Conservation (phyloP, 1,140 invertebrate genomes). For the Phymastichus coffea region DNA sequence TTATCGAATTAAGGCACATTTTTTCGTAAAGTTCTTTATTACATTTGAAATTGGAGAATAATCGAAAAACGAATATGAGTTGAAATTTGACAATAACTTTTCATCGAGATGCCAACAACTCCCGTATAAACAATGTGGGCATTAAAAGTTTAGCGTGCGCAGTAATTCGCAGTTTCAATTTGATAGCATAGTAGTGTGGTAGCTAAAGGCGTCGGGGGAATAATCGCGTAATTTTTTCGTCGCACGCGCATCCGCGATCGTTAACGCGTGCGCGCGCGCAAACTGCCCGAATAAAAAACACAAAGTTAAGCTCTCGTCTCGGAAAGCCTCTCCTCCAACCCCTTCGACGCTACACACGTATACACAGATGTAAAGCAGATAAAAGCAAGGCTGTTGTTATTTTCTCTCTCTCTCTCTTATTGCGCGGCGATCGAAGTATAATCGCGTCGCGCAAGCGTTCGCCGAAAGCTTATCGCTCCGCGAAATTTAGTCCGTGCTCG, state of each 20-base stretch:
- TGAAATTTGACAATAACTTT: too few species aligned
- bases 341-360: neutral
- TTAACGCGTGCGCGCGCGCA: neutral
- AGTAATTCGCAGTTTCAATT: constrained; percentile 14
- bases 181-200: too few species aligned
- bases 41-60: too few species aligned
- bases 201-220: too few species aligned
- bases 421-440: constrained; percentile 19
- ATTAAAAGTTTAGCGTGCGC: too few species aligned
- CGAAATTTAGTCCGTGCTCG: constrained; percentile 33
- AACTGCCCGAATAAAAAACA: neutral
- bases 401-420: constrained; percentile 4
- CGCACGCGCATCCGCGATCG: neutral
- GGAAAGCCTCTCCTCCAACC: too few species aligned
- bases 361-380: neutral
- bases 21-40: too few species aligned
- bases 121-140: too few species aligned
- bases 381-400: constrained; percentile 1
- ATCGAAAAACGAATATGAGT: too few species aligned
- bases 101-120: too few species aligned
- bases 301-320: too few species aligned
- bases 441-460: constrained; percentile 18
- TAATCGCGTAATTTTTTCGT: neutral
- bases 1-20: too few species aligned
- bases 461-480: constrained; percentile 36